Evolutionary conservation across 2,888 invertebrate genomes (phyloP).

Genomic region (Pachydiplax longipennis): DNA sequence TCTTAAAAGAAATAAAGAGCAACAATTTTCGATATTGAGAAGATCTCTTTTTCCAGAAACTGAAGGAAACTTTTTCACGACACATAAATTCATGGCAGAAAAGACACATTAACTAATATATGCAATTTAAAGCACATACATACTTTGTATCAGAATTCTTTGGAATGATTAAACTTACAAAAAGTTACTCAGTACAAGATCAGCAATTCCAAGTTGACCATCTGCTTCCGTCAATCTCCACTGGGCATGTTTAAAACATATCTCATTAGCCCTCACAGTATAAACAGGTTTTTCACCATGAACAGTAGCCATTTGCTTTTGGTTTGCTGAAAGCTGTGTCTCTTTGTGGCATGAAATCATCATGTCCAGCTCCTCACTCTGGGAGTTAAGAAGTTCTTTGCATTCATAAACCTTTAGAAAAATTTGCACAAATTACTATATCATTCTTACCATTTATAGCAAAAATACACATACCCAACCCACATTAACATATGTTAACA

Average conservation of each 20-base stretch:
- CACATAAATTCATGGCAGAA: too few relatives aligned
- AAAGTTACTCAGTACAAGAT: constrained; percentile 94
- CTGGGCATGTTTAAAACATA: constrained; percentile 97
- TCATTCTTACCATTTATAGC: too few relatives aligned
- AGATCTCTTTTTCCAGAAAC: too few relatives aligned
- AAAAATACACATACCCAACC: too few relatives aligned
- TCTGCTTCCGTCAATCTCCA: constrained; percentile 98
- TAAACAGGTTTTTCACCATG: constrained; percentile 75
- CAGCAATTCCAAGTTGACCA: constrained; percentile 97
- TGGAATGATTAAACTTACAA: constrained; percentile 66
- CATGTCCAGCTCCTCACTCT: constrained; percentile 93
- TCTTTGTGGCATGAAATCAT: constrained; percentile 94
- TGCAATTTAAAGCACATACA: too few relatives aligned
- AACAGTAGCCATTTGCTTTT: constrained; percentile 67
- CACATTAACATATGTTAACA: too few relatives aligned
- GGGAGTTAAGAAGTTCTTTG: constrained; percentile 84
- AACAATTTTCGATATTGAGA: too few relatives aligned
- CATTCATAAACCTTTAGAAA: constrained; percentile 78
- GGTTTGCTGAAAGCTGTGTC: constrained; percentile 67
- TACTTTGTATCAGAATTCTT: neutral
- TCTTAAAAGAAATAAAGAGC: too few relatives aligned
- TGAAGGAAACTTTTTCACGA: too few relatives aligned
- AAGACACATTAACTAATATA: too few relatives aligned
- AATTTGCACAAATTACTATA: too few relatives aligned
- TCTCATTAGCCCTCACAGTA: constrained; percentile 87